phyloP scores from a whole-genome alignment of 2,888 invertebrate genomes.

The Sinotaia quadrata region DNA sequence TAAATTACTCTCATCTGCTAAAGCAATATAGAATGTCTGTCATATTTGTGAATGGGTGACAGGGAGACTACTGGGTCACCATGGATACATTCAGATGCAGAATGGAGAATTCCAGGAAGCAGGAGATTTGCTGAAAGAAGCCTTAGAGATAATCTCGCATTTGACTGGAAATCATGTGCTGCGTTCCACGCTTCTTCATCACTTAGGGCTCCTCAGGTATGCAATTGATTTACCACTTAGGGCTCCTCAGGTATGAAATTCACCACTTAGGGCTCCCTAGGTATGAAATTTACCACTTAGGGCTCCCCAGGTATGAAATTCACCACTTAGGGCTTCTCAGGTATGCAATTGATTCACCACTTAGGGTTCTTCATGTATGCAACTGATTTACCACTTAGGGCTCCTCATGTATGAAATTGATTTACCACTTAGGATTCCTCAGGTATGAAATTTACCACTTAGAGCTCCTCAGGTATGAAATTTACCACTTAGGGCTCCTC shows the following conservation, averaged over 20 bases:
- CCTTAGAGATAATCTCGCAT: conserved; percentile 52
- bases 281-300: too few relatives aligned
- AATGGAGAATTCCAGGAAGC: conserved; percentile 53
- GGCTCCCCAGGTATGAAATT: too few relatives aligned
- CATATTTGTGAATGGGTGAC: conserved; percentile 9
- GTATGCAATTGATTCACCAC: too few relatives aligned
- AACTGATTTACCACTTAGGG: conserved; percentile 54
- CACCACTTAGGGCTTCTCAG: too few relatives aligned
- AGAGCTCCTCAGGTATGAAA: too few relatives aligned
- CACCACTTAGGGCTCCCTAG: too few relatives aligned
- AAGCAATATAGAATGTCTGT: too few relatives aligned
- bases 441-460: too few relatives aligned
- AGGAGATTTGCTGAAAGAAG: conserved; percentile 57
- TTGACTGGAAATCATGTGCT: conserved; percentile 43
- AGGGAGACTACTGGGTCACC: conserved; percentile 58
- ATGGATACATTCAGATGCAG: conserved; percentile 49
- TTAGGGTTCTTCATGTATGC: too few relatives aligned
- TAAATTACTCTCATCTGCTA: too few relatives aligned
- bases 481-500: too few relatives aligned
- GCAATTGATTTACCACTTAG: conserved; percentile 12
- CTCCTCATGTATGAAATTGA: conserved; percentile 38
- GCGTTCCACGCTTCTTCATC: conserved; percentile 49
- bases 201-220: conserved; percentile 49
- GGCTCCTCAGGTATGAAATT: conserved; percentile 12
- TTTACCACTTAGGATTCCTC: conserved; percentile 3